Base-by-base conservation (phyloP, 2,113 vertebrate species). In the Miniopterus natalensis region DNA sequence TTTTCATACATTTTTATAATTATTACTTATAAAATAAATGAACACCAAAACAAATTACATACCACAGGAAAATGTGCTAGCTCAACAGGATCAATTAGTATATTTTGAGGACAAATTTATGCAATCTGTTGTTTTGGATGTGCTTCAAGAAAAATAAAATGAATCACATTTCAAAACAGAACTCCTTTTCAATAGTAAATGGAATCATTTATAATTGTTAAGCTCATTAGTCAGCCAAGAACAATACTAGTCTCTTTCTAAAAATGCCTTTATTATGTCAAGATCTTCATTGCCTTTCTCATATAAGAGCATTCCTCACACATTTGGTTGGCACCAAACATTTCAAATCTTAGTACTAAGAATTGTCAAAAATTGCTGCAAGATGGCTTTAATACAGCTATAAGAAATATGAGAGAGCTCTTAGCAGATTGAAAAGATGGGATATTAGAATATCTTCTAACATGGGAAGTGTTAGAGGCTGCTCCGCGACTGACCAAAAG, bases 131-230 rank as follows among this genome's bases (percentile, higher is more conserved):
- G 94, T 92, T 96, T 80, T 86, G 74, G 65, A 94, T 97, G 27
- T 96, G 73, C 92, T 94, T 94, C 92, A 97, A 98, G 88, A 97
- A 97, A 98, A 97, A 94, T 36, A 49, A 97, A 90, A 88, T 93
- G n/a, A 88, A 95, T 73, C 95, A 95, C 29, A 78, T 42, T 31
- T 92, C 96, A 97, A 97, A 88, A 63, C 13, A 97, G 74, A 97
- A 98, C 96, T 89, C 36, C 81, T 80, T 95, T 1, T 88, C 85
- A 97, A 90, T 27, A 36, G 84, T 42, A 94, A 96, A 51, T 49
- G 87, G 96, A 97, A 95, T 78, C 14, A 77, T 93, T 6, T 91
- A 73, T 84, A 79, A 93, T 27, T 91, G 17, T 73, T 6, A 95
- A 88, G 70, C 79, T 92, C 91, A 9, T 65, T 92, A 92, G 87